Percentiles rank a stretch among this genome's conserved stretches.
Conservation (phyloP, 2,113 vertebrate genomes). For the Pontoporia blainvillei region DNA sequence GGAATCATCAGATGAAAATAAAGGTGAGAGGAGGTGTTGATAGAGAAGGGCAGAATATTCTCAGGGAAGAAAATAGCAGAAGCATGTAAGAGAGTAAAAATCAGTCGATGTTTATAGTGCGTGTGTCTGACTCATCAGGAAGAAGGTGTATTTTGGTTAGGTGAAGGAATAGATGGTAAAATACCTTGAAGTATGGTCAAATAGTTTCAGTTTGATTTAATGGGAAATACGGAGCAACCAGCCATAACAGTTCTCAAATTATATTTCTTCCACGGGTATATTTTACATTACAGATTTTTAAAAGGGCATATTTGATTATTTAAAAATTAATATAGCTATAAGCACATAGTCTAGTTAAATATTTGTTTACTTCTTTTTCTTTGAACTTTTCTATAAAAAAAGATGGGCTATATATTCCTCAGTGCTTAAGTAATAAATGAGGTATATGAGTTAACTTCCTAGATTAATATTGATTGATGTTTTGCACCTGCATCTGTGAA, state of each 20-base stretch:
- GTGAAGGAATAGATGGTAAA: not conserved
- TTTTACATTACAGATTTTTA: not conserved
- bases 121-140: not conserved
- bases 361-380: not conserved
- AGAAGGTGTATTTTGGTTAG: not conserved
- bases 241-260: not conserved
- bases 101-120: not conserved
- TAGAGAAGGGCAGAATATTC: not conserved
- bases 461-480: not conserved
- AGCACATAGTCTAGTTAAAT: not conserved
- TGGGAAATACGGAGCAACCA: not conserved
- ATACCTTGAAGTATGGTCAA: not conserved
- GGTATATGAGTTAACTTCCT: not conserved
- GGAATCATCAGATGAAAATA: not conserved
- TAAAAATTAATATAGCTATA: not conserved
- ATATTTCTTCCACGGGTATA: not conserved
- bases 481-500: not conserved
- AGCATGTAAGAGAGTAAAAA: not conserved
- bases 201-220: not conserved
- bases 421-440: not conserved
- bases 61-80: not conserved
- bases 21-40: not conserved
- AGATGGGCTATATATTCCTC: not conserved
- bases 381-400: not conserved
- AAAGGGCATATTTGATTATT: not conserved